Evolutionary conservation across 2,888 invertebrate genomes (phyloP), one percentile per base, ranked within the genome.

Genomic region (Mesochorus sp.): DNA sequence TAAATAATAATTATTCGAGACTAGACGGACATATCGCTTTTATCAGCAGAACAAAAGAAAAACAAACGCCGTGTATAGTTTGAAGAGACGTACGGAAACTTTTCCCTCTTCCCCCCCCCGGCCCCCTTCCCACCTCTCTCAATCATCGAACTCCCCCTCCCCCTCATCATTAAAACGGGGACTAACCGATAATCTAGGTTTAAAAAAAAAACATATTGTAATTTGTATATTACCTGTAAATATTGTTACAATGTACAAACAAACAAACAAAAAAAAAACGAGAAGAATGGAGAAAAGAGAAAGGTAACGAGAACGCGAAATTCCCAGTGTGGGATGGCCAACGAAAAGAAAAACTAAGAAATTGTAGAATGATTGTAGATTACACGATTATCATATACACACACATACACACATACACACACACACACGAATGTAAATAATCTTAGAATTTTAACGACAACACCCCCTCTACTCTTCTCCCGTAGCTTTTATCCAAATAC

Each of bases 191-290:
- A 87, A 67, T 62, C 14, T 75, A 71, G 47, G 2, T 26, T 66
- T 75, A 75, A 66, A 53, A 26, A 61, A 66, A 64, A 71, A 17
- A 39, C 67, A 31, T 26, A 86, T 82, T 87, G 85, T 87, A 87
- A 86, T 81, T 85, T 90, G 89, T 90, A 90, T 85, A 90, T 87
- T 89, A 87, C 78, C 81, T 90, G 90, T 90, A 90, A 90, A 90
- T 90, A 90, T 88, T 88, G 89, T 89, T 89, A 82, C 86, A 85
- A 87, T 90, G 90, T 90, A 90, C 89, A 89, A 51, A 73, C n/a
- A n/a, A n/a, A n/a, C n/a, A 70, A 42, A 73, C 14, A 44, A 67
- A 51, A 39, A 44, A n/a, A 51, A 8, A 62, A 72, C n/a, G n/a
- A n/a, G 24, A 19, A 79, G 80, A 82, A 80, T 37, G 47, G n/a